Percentiles rank a stretch among this genome's conserved stretches.
These are phyloP conservation scores for Temnothorax curvispinosus DNA, from an alignment of 1,140 invertebrate species.

Conservation along the genomic window DNA sequence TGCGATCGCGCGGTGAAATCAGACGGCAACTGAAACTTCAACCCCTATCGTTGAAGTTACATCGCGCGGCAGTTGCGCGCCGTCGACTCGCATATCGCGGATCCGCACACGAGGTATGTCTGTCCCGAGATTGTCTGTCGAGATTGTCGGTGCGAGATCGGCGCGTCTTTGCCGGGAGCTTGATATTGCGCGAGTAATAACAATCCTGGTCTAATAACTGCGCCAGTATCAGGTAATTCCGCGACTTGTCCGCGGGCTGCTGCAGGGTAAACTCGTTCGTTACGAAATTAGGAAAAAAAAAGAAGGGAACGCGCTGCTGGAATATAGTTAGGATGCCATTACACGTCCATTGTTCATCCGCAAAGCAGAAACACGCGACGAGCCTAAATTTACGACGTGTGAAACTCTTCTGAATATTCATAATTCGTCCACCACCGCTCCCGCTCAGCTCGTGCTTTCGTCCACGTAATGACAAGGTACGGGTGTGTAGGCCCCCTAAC, in stretches of 20 bases:
- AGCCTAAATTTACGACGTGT: constrained; percentile 73
- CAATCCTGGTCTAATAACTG: not conserved
- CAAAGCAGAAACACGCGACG: constrained; percentile 51
- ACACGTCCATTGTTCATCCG: constrained; percentile 17
- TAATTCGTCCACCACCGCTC: constrained; percentile 73
- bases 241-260: not conserved
- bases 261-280: not conserved
- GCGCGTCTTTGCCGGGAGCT: not conserved
- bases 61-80: constrained; percentile 11
- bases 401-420: constrained; percentile 82
- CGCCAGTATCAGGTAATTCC: not conserved
- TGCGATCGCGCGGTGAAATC: constrained; percentile 56
- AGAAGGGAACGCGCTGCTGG: not conserved
- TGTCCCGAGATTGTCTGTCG: constrained; percentile 47
- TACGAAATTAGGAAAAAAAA: not conserved
- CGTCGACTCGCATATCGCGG: constrained; percentile 13
- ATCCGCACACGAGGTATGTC: not conserved
- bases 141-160: constrained; percentile 26
- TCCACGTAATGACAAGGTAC: constrained; percentile 76
- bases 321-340: not conserved
- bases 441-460: constrained; percentile 45
- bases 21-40: constrained; percentile 62
- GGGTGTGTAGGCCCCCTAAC: constrained; percentile 61
- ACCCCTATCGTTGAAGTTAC: constrained; percentile 45
- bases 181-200: not conserved